These are phyloP conservation scores for Stramonita haemastoma DNA, from an alignment of 2,888 invertebrate species.

Conservation along the genomic window DNA sequence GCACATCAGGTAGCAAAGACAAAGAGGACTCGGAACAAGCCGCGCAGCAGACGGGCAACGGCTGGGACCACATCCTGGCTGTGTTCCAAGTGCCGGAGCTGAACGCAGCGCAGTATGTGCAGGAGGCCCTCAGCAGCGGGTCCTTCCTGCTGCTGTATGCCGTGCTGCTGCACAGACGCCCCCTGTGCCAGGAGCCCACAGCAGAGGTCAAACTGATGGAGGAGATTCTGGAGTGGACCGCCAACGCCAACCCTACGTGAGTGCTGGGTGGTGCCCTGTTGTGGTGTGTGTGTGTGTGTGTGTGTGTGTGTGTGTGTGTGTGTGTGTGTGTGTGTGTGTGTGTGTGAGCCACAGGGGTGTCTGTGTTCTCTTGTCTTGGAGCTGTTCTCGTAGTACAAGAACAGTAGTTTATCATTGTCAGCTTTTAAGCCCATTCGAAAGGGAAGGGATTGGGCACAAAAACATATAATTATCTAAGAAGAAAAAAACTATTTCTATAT, in stretches of 20 bases:
- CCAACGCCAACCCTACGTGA: conserved; percentile 68
- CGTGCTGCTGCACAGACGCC: conserved; percentile 67
- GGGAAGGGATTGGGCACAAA: too few relatives aligned
- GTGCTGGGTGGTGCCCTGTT: conserved; percentile 29
- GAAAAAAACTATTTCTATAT: too few relatives aligned
- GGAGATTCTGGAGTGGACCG: conserved; percentile 69
- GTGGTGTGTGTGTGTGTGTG: too few relatives aligned
- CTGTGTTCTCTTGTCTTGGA: too few relatives aligned
- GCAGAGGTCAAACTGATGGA: conserved; percentile 67
- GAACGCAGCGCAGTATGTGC: conserved; percentile 67
- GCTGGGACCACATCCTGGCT: conserved; percentile 69
- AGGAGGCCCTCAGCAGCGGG: conserved; percentile 64
- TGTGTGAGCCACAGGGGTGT: too few relatives aligned
- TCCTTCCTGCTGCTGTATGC: conserved; percentile 71
- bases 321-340: too few relatives aligned
- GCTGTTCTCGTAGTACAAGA: too few relatives aligned
- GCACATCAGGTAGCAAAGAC: conserved; percentile 13
- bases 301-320: too few relatives aligned
- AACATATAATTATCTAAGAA: too few relatives aligned
- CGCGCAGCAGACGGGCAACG: not conserved
- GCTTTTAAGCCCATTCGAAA: too few relatives aligned
- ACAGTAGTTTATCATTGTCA: too few relatives aligned
- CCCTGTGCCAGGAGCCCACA: conserved; percentile 63
- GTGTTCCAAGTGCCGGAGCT: conserved; percentile 73
- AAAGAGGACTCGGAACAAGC: not conserved